Percentiles rank a stretch among this genome's conserved stretches.
Conservation (phyloP, 1,140 invertebrate genomes). For the Drosophila truncata region DNA sequence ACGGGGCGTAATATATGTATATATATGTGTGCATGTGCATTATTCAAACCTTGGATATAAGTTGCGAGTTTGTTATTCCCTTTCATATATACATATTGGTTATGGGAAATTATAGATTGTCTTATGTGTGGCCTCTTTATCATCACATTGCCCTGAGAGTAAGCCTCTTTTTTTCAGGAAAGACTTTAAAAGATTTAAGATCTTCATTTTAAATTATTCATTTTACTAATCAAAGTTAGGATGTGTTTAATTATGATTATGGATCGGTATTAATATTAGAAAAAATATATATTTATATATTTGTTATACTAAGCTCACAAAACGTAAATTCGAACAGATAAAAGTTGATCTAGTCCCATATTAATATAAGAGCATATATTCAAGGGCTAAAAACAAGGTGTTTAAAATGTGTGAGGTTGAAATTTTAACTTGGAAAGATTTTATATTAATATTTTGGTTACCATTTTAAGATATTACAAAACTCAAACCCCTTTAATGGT, state of each 20-base stretch:
- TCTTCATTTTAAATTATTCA: neutral
- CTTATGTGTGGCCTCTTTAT: neutral
- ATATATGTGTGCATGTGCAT: conserved; percentile 4
- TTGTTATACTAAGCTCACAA: no score
- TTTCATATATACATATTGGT: neutral
- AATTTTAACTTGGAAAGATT: no score
- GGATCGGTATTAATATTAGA: no score
- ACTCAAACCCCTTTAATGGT: neutral
- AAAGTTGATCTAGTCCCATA: neutral
- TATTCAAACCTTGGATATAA: neutral
- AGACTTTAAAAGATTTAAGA: neutral
- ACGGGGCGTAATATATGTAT: conserved; percentile 1
- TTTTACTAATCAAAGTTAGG: neutral
- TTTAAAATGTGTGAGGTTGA: no score
- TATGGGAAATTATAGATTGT: conserved; percentile 13
- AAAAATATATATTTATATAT: no score
- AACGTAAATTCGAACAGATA: no score
- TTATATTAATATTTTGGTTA: neutral
- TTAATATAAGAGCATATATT: neutral
- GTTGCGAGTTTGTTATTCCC: conserved; percentile 9
- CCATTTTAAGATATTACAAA: neutral
- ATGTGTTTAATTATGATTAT: neutral
- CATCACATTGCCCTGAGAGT: neutral
- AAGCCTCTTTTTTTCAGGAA: neutral
- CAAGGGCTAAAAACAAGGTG: no score